These are phyloP conservation scores for Ophioninae sp. DNA, from an alignment of 2,888 invertebrate species.

Conservation along the genomic window DNA sequence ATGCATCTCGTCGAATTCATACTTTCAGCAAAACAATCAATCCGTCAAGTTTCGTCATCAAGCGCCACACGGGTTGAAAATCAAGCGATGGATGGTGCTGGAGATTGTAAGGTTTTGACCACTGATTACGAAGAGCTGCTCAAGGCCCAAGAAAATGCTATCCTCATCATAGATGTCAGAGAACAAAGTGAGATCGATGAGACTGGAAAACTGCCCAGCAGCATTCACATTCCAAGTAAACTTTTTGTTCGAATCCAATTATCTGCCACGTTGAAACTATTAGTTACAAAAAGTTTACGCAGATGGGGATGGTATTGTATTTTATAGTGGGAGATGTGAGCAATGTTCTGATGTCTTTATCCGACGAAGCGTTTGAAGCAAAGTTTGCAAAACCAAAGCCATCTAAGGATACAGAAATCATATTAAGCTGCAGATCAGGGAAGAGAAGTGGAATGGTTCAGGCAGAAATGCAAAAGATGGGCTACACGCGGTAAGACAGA, in stretches of 20 bases:
- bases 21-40: constrained; percentile 27
- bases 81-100: constrained; percentile 65
- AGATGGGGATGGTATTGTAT: not conserved
- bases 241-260: constrained; percentile 8
- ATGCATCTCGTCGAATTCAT: constrained; percentile 10
- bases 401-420: constrained; percentile 83
- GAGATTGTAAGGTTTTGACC: constrained; percentile 59
- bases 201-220: constrained; percentile 87
- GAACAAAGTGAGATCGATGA: constrained; percentile 88
- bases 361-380: constrained; percentile 83
- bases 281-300: not conserved
- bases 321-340: constrained; percentile 83
- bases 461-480: constrained; percentile 83
- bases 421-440: constrained; percentile 88
- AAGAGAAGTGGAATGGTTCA: constrained; percentile 85
- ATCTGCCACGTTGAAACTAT: not conserved
- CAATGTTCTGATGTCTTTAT: constrained; percentile 80
- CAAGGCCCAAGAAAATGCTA: constrained; percentile 81
- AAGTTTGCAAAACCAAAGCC: constrained; percentile 85
- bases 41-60: constrained; percentile 38
- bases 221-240: constrained; percentile 89
- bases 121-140: constrained; percentile 72
- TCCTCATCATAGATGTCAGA: constrained; percentile 89
- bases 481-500: constrained; percentile 84
- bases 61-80: constrained; percentile 8